Base-by-base conservation (phyloP, 1,140 invertebrate species). In the Littorina saxatilis region DNA sequence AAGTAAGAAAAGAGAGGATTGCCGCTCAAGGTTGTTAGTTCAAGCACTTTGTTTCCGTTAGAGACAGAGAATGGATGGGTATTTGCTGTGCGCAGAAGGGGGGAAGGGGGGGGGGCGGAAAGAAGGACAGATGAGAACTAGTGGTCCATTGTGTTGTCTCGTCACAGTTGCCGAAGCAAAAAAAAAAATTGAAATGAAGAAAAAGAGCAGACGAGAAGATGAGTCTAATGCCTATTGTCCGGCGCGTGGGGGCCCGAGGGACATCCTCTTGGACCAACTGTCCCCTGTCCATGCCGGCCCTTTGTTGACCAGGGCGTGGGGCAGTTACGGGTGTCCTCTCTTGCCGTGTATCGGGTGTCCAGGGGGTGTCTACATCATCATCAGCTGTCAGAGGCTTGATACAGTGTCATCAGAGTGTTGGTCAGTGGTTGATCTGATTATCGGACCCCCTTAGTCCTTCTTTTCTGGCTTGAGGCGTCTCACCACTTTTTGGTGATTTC, bases 141-240 rank as follows among this genome's bases (percentile, higher is more conserved):
- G 43, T 5, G 7, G 43, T 47, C 17, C 43, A 47, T 47, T 47
- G 17, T 47, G 43, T 47, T 61, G 7, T 61, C 5, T 61, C 20
- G 20, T 61, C 58, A 61, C 58, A 13, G 43, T 47, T 47, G 43
- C 43, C 43, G 17, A 47, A 47, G 7, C n/a, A n/a, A n/a, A n/a
- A n/a, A n/a, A n/a, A n/a, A n/a, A n/a, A n/a, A n/a, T 17, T 47
- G 43, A 47, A 47, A 47, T 9, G 58, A 29, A 9, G 58, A 61
- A n/a, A 23, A 23, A 4, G 20, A 61, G 58, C 4, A 29, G 58
- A 23, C 20, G 20, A 61, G 58, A 29, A 29, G 58, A 61, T 61
- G 58, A 61, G 27, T 61, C n/a, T 61, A 61, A 61, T 61, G 9
- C 27, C 27, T 61, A 61, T 61, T 61, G 58, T 61, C 20, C 58